A percentile compares a stretch with the other conserved stretches of the same genome.
phyloP scores from a whole-genome alignment of 2,888 invertebrate genomes.

The Polydrusus tereticollis region DNA sequence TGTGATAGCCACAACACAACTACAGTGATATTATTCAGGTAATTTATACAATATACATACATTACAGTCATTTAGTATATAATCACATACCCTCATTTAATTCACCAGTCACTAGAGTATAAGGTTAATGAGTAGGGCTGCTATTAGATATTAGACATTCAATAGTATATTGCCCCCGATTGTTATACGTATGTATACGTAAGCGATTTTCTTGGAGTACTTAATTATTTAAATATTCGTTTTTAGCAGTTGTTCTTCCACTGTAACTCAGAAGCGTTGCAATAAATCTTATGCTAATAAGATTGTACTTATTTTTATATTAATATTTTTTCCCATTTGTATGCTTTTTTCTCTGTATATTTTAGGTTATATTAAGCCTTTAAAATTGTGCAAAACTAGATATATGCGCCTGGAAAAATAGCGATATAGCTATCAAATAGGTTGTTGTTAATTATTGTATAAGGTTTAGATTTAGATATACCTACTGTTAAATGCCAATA shows the following conservation, averaged over 20 bases:
- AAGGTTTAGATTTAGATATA: conserved; percentile 55
- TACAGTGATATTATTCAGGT: conserved; percentile 43
- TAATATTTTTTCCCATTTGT: not conserved
- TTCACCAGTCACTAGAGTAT: conserved; percentile 35
- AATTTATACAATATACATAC: conserved; percentile 23
- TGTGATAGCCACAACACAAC: conserved; percentile 15
- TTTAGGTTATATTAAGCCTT: conserved; percentile 5
- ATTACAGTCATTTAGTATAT: conserved; percentile 31
- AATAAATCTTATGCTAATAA: conserved; percentile 11
- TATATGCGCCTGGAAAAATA: conserved; percentile 26
- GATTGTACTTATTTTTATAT: conserved; percentile 34
- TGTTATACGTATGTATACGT: not conserved
- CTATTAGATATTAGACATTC: conserved; percentile 24
- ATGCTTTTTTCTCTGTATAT: not conserved
- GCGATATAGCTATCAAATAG: conserved; percentile 49
- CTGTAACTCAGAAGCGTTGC: conserved; percentile 18
- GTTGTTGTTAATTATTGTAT: conserved; percentile 67
- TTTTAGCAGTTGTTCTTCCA: conserved; percentile 26
- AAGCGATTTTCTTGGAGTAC: conserved; percentile 1
- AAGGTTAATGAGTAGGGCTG: conserved; percentile 24
- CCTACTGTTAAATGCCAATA: conserved; percentile 46
- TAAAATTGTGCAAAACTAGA: conserved; percentile 30
- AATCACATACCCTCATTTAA: conserved; percentile 27
- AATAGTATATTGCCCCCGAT: conserved; percentile 2
- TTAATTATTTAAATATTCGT: conserved; percentile 23